phyloP scores from a whole-genome alignment of 2,113 vertebrate genomes.

The Alethe diademata region DNA sequence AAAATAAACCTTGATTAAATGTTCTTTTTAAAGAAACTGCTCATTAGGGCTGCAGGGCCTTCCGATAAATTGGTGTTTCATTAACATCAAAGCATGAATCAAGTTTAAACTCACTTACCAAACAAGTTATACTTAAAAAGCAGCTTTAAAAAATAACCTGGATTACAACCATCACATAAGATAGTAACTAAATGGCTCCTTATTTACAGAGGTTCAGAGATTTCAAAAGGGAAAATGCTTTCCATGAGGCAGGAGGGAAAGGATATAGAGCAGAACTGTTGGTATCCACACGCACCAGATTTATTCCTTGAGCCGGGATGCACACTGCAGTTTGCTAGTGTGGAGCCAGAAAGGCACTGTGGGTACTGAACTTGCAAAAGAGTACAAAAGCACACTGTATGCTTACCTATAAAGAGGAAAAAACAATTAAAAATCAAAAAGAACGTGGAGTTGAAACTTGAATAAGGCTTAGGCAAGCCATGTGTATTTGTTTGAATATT shows the following conservation, averaged over 20 bases:
- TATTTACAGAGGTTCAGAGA: constrained; percentile 35
- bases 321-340: neutral
- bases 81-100: constrained; percentile 84
- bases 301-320: neutral
- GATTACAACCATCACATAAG: constrained; percentile 67
- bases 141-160: constrained; percentile 75
- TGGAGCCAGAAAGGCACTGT: neutral
- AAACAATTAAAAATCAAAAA: neutral
- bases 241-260: constrained; percentile 9
- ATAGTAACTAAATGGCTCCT: constrained; percentile 48
- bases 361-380: neutral
- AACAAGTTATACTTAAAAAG: constrained; percentile 75
- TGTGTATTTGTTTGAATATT: neutral
- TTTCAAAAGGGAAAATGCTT: constrained; percentile 28
- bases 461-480: neutral
- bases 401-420: neutral
- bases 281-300: neutral
- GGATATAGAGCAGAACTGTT: constrained; percentile 20
- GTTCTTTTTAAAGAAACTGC: constrained; percentile 86
- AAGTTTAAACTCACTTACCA: constrained; percentile 77
- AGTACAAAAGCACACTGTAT: neutral
- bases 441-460: neutral
- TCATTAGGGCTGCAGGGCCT: constrained; percentile 83
- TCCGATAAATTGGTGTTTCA: constrained; percentile 85
- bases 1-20: constrained; percentile 88